phyloP scores from a whole-genome alignment of 1,140 invertebrate genomes.

The Hydropsyche tenuis region DNA sequence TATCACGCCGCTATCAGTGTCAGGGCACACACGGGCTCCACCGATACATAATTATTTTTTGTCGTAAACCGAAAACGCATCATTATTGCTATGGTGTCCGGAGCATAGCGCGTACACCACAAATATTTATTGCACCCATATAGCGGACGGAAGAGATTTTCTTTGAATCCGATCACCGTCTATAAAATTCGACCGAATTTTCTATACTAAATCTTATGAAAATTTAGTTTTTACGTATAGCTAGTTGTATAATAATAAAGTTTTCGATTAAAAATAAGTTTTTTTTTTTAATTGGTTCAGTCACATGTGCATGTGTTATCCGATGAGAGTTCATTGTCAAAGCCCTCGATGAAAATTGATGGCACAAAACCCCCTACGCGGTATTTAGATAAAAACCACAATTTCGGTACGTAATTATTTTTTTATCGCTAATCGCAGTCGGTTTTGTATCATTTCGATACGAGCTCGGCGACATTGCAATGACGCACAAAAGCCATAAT shows the following conservation, averaged over 20 bases:
- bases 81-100: too few relatives aligned
- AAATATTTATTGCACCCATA: too few relatives aligned
- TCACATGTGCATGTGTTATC: too few relatives aligned
- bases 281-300: too few relatives aligned
- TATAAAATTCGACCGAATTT: too few relatives aligned
- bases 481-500: background rate
- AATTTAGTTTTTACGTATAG: background rate
- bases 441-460: conserved; percentile 15
- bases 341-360: conserved; percentile 11
- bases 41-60: conserved; percentile 25
- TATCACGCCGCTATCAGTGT: conserved; percentile 33
- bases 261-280: too few relatives aligned
- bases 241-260: too few relatives aligned
- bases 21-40: conserved; percentile 11
- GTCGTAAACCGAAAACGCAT: background rate
- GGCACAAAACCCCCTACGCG: background rate
- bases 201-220: background rate
- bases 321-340: background rate
- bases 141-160: too few relatives aligned
- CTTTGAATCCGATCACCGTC: too few relatives aligned
- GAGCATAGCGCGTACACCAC: too few relatives aligned
- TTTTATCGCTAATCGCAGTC: conserved; percentile 4
- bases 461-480: background rate
- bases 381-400: conserved; percentile 25
- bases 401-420: conserved; percentile 13